These are phyloP conservation scores for Caenorhabditis uteleia DNA, from an alignment of 2,888 invertebrate genomes.

Conservation along the genomic window DNA sequence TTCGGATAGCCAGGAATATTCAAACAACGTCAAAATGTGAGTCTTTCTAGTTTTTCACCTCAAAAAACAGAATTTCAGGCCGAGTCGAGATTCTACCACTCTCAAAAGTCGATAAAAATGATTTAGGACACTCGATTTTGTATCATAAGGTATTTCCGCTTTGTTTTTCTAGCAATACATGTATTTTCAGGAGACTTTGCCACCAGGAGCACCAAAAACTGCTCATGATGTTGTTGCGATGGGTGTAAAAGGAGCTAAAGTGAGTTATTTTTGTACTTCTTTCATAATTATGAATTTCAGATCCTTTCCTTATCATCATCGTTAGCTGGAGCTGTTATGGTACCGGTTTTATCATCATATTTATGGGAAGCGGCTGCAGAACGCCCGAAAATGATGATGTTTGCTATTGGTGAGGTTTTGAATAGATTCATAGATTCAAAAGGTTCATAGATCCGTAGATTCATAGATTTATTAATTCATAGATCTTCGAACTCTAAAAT, in stretches of 20 bases:
- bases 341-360: conserved; percentile 61
- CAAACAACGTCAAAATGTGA: background rate
- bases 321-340: conserved; percentile 61
- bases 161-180: background rate
- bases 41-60: background rate
- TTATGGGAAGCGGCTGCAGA: conserved; percentile 62
- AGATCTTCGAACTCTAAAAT: background rate
- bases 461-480: background rate
- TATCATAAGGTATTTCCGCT: conserved; percentile 45
- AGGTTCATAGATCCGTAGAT: background rate
- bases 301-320: conserved; percentile 62
- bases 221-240: conserved; percentile 53
- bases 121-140: conserved; percentile 63
- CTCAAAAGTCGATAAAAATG: conserved; percentile 50
- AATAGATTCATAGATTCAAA: background rate
- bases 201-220: conserved; percentile 52
- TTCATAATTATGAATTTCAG: too few species aligned
- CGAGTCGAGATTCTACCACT: conserved; percentile 45
- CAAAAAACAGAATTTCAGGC: conserved; percentile 7
- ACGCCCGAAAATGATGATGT: conserved; percentile 56
- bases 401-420: conserved; percentile 33
- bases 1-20: background rate
- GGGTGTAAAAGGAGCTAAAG: conserved; percentile 61
- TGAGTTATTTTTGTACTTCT: conserved; percentile 14
- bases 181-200: conserved; percentile 36